These are phyloP conservation scores for Syngnathus typhle DNA, from an alignment of 2,113 vertebrate genomes.

Conservation along the genomic window DNA sequence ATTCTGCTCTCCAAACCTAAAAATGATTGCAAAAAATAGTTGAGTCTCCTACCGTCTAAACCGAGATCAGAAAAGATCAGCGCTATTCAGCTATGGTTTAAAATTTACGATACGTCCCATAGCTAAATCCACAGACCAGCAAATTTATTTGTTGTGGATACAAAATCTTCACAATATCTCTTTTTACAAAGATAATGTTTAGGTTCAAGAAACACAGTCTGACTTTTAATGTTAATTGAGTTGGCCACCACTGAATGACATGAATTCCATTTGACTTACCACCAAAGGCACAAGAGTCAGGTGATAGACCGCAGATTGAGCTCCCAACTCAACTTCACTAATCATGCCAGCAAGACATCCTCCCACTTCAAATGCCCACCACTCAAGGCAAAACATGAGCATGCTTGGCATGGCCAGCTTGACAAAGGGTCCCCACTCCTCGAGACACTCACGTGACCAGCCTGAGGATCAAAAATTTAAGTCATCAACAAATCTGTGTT, in stretches of 20 bases:
- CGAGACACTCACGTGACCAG: slow-evolving; percentile 80
- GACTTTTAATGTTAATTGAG: background rate
- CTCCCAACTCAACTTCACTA: slow-evolving; percentile 78
- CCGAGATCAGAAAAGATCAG: no score
- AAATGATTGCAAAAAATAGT: no score
- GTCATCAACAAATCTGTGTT: no score
- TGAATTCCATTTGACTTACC: slow-evolving; percentile 66
- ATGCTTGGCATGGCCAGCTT: slow-evolving; percentile 81
- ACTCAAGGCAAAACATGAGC: slow-evolving; percentile 89
- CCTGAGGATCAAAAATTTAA: slow-evolving; percentile 57
- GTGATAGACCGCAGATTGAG: slow-evolving; percentile 79
- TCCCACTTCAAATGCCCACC: slow-evolving; percentile 86
- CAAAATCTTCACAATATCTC: no score
- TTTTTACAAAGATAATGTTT: no score
- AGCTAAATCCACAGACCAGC: no score
- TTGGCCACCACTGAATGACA: background rate
- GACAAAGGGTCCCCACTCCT: slow-evolving; percentile 82
- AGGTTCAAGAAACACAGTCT: no score
- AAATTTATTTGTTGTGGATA: no score
- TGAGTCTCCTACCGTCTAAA: no score
- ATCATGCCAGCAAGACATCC: slow-evolving; percentile 82
- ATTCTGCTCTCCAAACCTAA: no score
- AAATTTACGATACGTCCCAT: no score
- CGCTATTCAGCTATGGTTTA: no score
- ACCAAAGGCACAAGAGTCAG: slow-evolving; percentile 73